Conservation (phyloP, 1,140 invertebrate species). For the Drosophila lacertosa region DNA sequence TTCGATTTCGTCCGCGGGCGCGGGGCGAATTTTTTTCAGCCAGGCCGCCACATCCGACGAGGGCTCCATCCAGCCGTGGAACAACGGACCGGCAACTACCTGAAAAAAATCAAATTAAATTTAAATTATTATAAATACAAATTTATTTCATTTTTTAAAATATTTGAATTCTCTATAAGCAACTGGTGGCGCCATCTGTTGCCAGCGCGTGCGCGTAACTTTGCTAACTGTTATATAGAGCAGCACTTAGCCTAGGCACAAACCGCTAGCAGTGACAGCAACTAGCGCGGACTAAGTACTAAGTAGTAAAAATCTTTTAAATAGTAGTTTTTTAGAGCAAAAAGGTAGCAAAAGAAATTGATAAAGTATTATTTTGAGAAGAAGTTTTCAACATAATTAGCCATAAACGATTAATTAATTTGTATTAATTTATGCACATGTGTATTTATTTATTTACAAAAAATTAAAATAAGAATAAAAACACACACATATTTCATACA, state of each 20-base stretch:
- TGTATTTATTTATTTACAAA: no score
- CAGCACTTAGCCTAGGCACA: slow-evolving; percentile 26
- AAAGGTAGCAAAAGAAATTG: slow-evolving; percentile 13
- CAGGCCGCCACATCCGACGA: slow-evolving; percentile 90
- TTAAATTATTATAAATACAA: background rate
- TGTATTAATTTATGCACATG: no score
- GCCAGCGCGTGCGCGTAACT: slow-evolving; percentile 14
- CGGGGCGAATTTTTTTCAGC: slow-evolving; percentile 90
- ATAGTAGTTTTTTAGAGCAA: background rate
- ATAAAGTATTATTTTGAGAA: no score
- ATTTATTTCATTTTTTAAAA: background rate
- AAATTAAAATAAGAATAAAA: no score
- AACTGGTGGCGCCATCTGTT: slow-evolving; percentile 58
- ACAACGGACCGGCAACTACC: slow-evolving; percentile 89
- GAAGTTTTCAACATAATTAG: no score
- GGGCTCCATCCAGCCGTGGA: slow-evolving; percentile 91
- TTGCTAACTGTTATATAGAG: slow-evolving; percentile 34
- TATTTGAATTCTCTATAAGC: no score
- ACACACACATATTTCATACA: no score
- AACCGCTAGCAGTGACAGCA: slow-evolving; percentile 31
- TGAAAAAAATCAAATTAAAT: slow-evolving; percentile 84
- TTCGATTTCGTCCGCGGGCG: slow-evolving; percentile 85
- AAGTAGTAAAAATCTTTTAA: slow-evolving; percentile 12
- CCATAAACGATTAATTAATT: no score
- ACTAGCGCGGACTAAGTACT: background rate